Evolutionary conservation across 2,113 vertebrate genomes (phyloP), one percentile per base, ranked within the genome.

Genomic region (Aviceda subcristata): DNA sequence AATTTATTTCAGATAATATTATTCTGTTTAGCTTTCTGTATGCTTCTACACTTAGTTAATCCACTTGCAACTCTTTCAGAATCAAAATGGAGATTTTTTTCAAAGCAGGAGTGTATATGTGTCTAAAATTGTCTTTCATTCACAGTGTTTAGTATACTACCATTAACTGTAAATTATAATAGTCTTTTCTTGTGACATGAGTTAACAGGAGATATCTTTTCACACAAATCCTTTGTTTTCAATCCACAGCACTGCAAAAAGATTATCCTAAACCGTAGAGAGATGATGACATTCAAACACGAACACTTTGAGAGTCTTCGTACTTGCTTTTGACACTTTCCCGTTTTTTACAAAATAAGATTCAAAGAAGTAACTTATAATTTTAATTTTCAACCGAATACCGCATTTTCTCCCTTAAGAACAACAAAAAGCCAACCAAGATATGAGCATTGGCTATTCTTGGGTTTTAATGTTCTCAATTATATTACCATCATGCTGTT

Each of bases 351-450:
- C 9, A 77, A 87, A 55, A 19, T 38, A 77, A 43, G 27, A 60
- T 36, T 60, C 7, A 69, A 84, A 77, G 26, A 34, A 36, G 0
- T 67, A 74, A 46, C 3, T 20, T 48, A n/a, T n/a, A 63, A 56
- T 41, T 63, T 72, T 55, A 18, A 27, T 60, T 63, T 68, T 60
- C 20, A 46, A 41, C 12, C 16, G 9, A 87, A 81, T 59, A 24
- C 11, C 51, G 2, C 8, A 23, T 81, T 78, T 86, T 69, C 16
- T 81, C 5, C 14, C 18, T 51, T 38, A 50, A 76, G 67, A 77
- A 15, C 36, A 69, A 13, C 3, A 59, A 39, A 57, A 72, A 4
- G 11, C 0, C 10, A 73, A 72, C 0, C 4, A 64, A 56, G 10
- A n/a, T 20, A 41, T 3, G 3, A 81, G 3, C 3, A 87, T 81